A percentile compares a stretch with the other conserved stretches of the same genome.
phyloP scores from a whole-genome alignment of 2,888 invertebrate species.

The Rosalia funebris region DNA sequence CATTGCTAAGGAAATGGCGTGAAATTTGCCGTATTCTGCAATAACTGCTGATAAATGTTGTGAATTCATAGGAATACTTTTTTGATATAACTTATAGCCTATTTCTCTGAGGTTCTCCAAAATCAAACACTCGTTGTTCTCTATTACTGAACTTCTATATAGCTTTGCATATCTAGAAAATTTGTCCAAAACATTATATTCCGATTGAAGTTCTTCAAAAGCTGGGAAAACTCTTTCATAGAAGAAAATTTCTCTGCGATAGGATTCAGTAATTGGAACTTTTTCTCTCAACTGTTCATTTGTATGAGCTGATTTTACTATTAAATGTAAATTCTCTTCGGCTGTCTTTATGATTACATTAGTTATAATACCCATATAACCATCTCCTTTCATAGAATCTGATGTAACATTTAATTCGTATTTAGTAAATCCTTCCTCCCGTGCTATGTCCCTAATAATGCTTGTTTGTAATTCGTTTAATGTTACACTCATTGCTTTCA shows the following conservation, averaged over 20 bases:
- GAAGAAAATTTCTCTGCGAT: not conserved
- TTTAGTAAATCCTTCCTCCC: not conserved
- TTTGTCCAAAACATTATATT: not conserved
- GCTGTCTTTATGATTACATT: not conserved
- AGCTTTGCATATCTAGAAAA: not conserved
- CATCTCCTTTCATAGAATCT: not conserved
- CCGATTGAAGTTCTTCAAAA: not conserved
- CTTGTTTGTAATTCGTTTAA: too few species aligned
- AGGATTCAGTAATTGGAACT: not conserved
- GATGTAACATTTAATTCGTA: not conserved
- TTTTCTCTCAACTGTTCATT: not conserved
- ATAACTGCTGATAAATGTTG: conserved; percentile 31
- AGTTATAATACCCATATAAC: not conserved
- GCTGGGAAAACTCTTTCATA: not conserved
- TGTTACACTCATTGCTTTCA: too few species aligned
- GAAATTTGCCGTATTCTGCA: conserved; percentile 29
- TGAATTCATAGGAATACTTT: conserved; percentile 29
- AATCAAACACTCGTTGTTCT: not conserved
- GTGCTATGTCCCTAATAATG: conserved; percentile 5
- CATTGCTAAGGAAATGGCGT: conserved; percentile 36
- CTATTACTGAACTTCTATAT: not conserved
- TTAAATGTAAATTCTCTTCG: not conserved
- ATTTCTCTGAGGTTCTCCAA: not conserved
- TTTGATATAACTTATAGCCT: conserved; percentile 22
- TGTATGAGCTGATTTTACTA: not conserved